Evolutionary conservation across 2,797 vertebrate genomes (phyloP).

Genomic region (Craterocephalus amniculus): DNA sequence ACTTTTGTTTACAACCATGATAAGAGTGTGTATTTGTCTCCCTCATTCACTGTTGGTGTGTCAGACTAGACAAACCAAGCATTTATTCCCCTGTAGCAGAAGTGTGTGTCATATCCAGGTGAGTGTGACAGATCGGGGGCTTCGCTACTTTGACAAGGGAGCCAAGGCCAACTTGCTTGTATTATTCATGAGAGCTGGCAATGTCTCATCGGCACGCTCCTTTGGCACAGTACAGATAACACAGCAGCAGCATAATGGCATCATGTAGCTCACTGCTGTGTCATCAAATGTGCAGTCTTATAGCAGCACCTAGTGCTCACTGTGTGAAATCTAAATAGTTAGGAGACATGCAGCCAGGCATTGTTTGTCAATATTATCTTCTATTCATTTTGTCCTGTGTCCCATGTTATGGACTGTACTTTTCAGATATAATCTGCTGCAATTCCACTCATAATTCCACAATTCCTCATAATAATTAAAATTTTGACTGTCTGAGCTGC

Average conservation of each 20-base stretch:
- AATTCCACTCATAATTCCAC: too few species aligned
- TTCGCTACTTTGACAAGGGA: slow-evolving; percentile 55
- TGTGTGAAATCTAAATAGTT: slow-evolving; percentile 23
- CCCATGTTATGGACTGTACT: too few species aligned
- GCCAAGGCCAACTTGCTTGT: slow-evolving; percentile 59
- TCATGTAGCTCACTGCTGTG: slow-evolving; percentile 31
- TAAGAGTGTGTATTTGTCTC: slow-evolving; percentile 45
- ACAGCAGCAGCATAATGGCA: slow-evolving; percentile 55
- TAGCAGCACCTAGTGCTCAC: slow-evolving; percentile 69
- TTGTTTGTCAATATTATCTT: not conserved
- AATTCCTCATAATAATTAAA: too few species aligned
- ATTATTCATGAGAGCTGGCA: slow-evolving; percentile 70
- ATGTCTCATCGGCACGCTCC: slow-evolving; percentile 48
- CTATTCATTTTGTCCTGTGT: not conserved
- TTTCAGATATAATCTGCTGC: too few species aligned
- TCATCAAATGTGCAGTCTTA: slow-evolving; percentile 45
- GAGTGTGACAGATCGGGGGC: slow-evolving; percentile 71
- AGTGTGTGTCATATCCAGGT: slow-evolving; percentile 67
- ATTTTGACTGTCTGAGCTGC: too few species aligned
- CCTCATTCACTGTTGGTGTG: slow-evolving; percentile 18
- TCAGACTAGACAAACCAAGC: slow-evolving; percentile 64
- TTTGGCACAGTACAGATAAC: slow-evolving; percentile 46
- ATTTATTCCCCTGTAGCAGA: slow-evolving; percentile 64
- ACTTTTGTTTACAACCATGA: slow-evolving; percentile 58
- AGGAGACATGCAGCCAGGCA: not conserved